A percentile compares a stretch with the other conserved stretches of the same genome.
phyloP scores from a whole-genome alignment of 2,888 invertebrate species.

The Drosophila greeni region DNA sequence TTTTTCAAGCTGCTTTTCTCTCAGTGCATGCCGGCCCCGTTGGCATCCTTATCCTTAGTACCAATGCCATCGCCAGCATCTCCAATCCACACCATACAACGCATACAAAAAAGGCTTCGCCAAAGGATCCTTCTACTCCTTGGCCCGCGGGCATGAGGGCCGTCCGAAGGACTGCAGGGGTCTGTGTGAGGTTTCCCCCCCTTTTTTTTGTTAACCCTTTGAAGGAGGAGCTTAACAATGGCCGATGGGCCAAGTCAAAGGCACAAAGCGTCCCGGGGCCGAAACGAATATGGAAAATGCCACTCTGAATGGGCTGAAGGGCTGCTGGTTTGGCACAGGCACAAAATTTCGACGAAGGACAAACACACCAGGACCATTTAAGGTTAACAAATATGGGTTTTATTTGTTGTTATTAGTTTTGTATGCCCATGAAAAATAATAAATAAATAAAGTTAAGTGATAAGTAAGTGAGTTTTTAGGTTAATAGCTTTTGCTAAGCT shows the following conservation, averaged over 20 bases:
- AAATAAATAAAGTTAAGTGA: background rate
- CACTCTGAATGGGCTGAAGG: slow-evolving; percentile 14
- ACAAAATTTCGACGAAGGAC: slow-evolving; percentile 1
- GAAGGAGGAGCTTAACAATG: slow-evolving; percentile 29
- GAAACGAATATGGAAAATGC: slow-evolving; percentile 32
- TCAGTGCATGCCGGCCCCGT: slow-evolving; percentile 8
- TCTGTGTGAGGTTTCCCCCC: background rate
- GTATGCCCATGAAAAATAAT: background rate
- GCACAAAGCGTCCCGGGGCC: slow-evolving; percentile 36
- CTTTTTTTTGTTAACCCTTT: slow-evolving; percentile 4
- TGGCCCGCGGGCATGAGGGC: background rate
- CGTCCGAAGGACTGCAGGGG: slow-evolving; percentile 10
- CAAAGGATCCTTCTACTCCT: slow-evolving; percentile 35
- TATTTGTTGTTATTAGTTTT: background rate
- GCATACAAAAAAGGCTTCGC: slow-evolving; percentile 36
- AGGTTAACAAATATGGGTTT: background rate
- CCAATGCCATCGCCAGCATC: slow-evolving; percentile 16
- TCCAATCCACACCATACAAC: slow-evolving; percentile 19
- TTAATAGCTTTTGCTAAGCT: background rate
- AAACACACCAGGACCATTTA: background rate
- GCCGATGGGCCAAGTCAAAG: slow-evolving; percentile 30
- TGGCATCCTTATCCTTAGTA: slow-evolving; percentile 23
- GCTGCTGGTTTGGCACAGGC: slow-evolving; percentile 3
- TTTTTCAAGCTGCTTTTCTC: no score
- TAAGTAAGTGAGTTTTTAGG: no score